A percentile compares a stretch with the other conserved stretches of the same genome.
Conservation (phyloP, 2,113 vertebrate genomes). For the Stercorarius parasiticus region DNA sequence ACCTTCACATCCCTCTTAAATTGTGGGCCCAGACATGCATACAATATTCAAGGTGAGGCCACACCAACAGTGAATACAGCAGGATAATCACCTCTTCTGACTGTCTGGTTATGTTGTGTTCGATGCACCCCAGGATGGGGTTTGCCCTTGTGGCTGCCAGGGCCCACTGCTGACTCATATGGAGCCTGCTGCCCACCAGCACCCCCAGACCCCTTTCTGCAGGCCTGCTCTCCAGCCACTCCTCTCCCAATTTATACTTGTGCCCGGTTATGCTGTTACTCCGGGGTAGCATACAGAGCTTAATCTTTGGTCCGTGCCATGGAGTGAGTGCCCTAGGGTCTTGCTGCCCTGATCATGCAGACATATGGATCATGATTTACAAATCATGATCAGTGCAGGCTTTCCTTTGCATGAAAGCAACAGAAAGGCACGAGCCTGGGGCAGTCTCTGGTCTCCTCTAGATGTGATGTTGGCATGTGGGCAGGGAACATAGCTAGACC, state of each 20-base stretch:
- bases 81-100: not conserved
- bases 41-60: not conserved
- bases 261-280: fast-evolving
- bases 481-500: not conserved
- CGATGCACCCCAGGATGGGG: not conserved
- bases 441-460: not conserved
- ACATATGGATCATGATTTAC: not conserved
- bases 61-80: not conserved
- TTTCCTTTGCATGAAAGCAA: not conserved
- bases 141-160: not conserved
- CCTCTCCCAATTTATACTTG: not conserved
- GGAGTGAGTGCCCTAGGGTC: not conserved
- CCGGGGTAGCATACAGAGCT: fast-evolving
- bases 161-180: not conserved
- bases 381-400: not conserved
- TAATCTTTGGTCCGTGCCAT: not conserved
- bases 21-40: not conserved
- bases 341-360: not conserved
- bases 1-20: not conserved
- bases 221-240: not conserved
- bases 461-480: not conserved
- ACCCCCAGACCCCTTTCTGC: too few species aligned
- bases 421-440: not conserved
- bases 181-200: not conserved
- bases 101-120: not conserved